Percentiles rank a stretch among this genome's conserved stretches.
Evolutionary conservation across 2,797 vertebrate species (phyloP).

Genomic region (Centropyge bicolor): DNA sequence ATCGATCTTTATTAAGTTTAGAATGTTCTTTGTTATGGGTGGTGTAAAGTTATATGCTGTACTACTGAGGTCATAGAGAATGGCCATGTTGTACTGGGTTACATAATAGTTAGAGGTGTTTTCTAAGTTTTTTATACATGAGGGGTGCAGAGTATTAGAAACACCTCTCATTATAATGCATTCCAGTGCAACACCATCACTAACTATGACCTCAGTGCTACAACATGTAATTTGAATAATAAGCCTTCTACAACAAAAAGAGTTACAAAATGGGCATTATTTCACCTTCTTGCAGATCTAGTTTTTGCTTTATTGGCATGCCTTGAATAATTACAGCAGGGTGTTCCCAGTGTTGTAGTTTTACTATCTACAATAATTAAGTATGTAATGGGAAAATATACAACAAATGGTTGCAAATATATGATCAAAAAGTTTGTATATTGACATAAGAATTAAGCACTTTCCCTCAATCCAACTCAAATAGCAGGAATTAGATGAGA

Average conservation of each 20-base stretch:
- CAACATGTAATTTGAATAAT: too few species aligned
- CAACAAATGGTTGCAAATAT: not conserved
- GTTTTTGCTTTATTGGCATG: not conserved
- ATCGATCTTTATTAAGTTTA: not conserved
- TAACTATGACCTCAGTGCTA: not conserved
- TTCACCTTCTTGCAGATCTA: too few species aligned
- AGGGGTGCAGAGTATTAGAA: too few species aligned
- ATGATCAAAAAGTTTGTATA: not conserved
- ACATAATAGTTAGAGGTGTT: too few species aligned
- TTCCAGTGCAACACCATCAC: too few species aligned
- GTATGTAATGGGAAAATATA: not conserved
- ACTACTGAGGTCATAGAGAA: not conserved
- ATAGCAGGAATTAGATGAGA: not conserved
- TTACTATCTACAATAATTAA: too few species aligned
- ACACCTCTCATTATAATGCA: too few species aligned
- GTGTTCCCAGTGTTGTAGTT: not conserved
- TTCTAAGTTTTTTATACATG: too few species aligned
- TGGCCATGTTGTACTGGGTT: not conserved
- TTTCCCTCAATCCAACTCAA: not conserved
- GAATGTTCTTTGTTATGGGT: too few species aligned
- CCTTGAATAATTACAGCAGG: not conserved
- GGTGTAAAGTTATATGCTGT: not conserved
- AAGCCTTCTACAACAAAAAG: too few species aligned
- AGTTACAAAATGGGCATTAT: too few species aligned
- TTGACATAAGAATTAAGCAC: not conserved